Base-by-base conservation (phyloP, 92 coral and sea anemone species). In the Epizoanthus stellaris region DNA sequence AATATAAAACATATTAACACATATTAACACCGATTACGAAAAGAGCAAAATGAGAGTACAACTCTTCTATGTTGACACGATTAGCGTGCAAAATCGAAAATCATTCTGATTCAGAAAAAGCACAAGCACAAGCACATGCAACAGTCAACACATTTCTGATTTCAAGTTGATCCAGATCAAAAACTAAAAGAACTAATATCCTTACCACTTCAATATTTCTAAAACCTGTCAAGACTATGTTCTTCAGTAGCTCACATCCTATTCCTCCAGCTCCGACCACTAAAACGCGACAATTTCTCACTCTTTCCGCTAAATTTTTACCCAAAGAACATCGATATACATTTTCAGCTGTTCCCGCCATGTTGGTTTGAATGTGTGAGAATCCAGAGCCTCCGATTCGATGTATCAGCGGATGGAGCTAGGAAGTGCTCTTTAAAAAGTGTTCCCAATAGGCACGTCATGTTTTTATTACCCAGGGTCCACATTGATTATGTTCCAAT, bases 261-360 rank as follows among this genome's bases (percentile, higher is more conserved):
- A 97, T 97, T 0, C 99, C 99, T 40, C 99, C 99, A 69, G 99
- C 99, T 76, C 99, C 99, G 77, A 97, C 99, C 2, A 97, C 97
- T 19, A 97, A 85, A 40, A 97, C 89, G 70, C 89, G 92, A 65
- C 94, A 70, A 53, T 87, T 94, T 47, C 58, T 73, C 54, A 97
- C 97, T 14, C 80, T 76, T 53, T 91, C 88, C 70, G 93, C 91
- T 72, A 95, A 90, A 89, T 87, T 66, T 53, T 57, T 76, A 34
- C 98, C 99, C 57, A 97, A 91, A 91, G 89, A 84, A 79, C 92
- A 92, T 42, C 71, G 54, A 67, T 92, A 89, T 6, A 92, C 88
- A 75, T 70, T 62, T 56, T 87, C 95, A 4, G 86, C 80, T 39
- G 81, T 85, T 71, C 87, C 90, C 91, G 99, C 98, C 98, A 93